Evolutionary conservation across 2,797 vertebrate species (phyloP).

Genomic region (Nyctibius grandis): DNA sequence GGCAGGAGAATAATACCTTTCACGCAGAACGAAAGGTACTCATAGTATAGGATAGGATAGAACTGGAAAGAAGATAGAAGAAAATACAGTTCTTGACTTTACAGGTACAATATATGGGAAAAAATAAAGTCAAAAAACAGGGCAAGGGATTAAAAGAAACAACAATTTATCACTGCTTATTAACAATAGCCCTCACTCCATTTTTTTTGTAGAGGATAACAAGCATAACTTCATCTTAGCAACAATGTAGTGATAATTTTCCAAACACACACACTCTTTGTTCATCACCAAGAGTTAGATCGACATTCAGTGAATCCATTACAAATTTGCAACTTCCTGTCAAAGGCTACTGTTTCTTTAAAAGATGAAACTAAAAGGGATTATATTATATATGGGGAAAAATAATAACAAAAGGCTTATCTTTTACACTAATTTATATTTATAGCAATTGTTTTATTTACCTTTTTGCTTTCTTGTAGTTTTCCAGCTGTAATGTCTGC

Average conservation of each 20-base stretch:
- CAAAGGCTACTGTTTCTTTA: not conserved
- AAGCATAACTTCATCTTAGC: not conserved
- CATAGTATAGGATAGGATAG: not conserved
- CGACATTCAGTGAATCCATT: not conserved
- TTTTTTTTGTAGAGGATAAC: not conserved
- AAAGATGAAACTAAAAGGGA: not conserved
- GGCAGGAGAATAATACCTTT: not conserved
- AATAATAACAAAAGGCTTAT: not conserved
- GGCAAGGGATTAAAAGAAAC: not conserved
- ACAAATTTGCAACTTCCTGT: not conserved
- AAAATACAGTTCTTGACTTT: not conserved
- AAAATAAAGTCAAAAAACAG: not conserved
- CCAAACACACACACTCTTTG: not conserved
- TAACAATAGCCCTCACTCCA: not conserved
- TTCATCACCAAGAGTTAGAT: not conserved
- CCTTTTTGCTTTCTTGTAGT: conserved; percentile 92
- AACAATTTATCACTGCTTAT: not conserved
- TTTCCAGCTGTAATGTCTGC: conserved; percentile 84
- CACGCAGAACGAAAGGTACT: not conserved
- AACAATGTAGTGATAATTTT: not conserved
- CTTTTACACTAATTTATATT: not conserved
- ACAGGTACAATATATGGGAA: not conserved
- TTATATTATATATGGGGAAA: not conserved
- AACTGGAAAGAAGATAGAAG: not conserved
- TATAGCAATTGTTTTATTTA: conserved; percentile 54